Evolutionary conservation across 2,797 vertebrate species (phyloP), one percentile per base, ranked within the genome.

Genomic region (Coreius guichenoti): DNA sequence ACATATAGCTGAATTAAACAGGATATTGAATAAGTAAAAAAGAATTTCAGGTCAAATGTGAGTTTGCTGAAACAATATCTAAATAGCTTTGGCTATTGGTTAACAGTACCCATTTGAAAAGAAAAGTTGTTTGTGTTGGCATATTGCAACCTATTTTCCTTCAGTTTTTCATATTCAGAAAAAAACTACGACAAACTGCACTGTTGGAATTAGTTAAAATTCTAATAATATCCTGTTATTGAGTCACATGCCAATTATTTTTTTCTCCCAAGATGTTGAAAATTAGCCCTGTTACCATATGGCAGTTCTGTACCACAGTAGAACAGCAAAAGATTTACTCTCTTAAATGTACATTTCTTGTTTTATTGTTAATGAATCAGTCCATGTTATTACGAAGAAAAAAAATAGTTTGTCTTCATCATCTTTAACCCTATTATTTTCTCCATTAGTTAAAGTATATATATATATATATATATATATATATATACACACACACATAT

Each of bases 1-100:
- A 39, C 33, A 54, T 56, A 14, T 23, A 76, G 73, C 29, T 33
- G 47, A 75, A 75, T 75, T 54, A 23, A 75, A 54, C 47, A 75
- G 29, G 17, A 54, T 54, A 49, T 33, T 36, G 31, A 68, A 68
- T 36, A 68, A 36, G 65, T 36, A 3, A 12, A 51, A 54, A 73
- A 12, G 21, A 74, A 11, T 1, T 3, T 12, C 9, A 1, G 47
- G 17, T 17, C 1, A 54, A 33, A 54, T 23, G 73, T 1, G 12
- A 23, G 29, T 33, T 75, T 75, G 29, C 73, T 33, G 47, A 54
- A 75, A 51, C 3, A 7, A 33, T 75, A 54, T 54, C 11, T 12
- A 72, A 31, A 8, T 39, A 12, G 26, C 16, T 21, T 51, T 74
- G 47, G 72, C 16, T 74, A 74, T 21, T 31, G 72, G 72, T 51